These are phyloP conservation scores for Oreocharis arfaki DNA, from an alignment of 2,113 vertebrate genomes.

Conservation along the genomic window DNA sequence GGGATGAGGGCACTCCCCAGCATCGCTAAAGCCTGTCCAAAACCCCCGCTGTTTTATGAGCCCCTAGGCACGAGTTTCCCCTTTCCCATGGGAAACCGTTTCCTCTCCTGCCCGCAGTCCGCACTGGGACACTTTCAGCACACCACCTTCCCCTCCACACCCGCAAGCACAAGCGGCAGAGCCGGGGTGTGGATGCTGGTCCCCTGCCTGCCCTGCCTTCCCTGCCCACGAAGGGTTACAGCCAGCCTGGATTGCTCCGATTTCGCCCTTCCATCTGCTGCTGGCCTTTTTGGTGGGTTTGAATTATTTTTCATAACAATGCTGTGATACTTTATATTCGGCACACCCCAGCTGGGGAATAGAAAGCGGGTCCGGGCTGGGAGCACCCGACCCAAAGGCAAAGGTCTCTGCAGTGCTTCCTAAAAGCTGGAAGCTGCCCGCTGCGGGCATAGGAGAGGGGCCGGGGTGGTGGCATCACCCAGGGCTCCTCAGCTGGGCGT, in stretches of 20 bases:
- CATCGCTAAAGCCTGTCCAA: background rate
- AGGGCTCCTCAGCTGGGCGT: background rate
- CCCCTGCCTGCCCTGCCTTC: background rate
- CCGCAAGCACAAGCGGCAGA: rapidly evolving
- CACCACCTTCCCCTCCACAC: background rate
- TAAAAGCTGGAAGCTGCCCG: background rate
- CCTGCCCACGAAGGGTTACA: slow-evolving; percentile 1
- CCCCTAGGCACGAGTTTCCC: rapidly evolving
- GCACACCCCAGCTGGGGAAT: background rate
- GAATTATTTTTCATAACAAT: slow-evolving; percentile 29
- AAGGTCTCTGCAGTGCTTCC: background rate
- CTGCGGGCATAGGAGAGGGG: background rate
- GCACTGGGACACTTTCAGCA: background rate
- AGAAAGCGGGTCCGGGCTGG: background rate
- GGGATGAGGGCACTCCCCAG: background rate
- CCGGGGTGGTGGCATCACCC: background rate
- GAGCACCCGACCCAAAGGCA: background rate
- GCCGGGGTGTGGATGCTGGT: background rate
- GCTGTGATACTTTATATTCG: background rate
- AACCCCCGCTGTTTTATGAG: background rate
- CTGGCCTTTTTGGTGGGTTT: slow-evolving; percentile 7
- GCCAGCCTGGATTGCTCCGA: background rate
- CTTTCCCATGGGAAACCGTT: background rate
- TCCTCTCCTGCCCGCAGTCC: background rate
- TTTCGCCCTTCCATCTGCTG: background rate